Base-by-base conservation (phyloP, 2,888 invertebrate genomes). In the Tenthredo distinguenda region DNA sequence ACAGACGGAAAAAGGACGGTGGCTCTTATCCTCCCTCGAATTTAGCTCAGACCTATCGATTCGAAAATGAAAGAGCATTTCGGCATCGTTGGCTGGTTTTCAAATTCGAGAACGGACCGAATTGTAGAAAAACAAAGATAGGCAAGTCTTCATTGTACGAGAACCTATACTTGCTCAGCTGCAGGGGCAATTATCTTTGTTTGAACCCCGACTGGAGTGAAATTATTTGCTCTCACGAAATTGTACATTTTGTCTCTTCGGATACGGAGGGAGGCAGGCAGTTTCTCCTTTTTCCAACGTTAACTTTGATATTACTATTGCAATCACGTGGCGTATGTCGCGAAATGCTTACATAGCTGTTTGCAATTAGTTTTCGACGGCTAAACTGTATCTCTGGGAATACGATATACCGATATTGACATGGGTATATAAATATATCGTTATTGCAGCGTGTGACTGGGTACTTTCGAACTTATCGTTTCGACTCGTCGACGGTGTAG, bases 281-380 rank as follows among this genome's bases (percentile, higher is more conserved):
- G 26, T 34, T 15, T 43, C 21, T 43, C 43, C 72, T 18, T 40
- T 40, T 12, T 74, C 21, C 10, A 74, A 74, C 43, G 21, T 74
- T 43, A 21, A 74, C 26, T 74, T 74, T 21, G 40, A 43, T 74
- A 43, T 43, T 43, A 21, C 72, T 74, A 74, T 74, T 74, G 43
- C 72, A 43, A 43, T 74, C 43, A 74, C 72, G 21, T 74, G 10
- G 43, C 43, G 72, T 43, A 12, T 74, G 43, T 74, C 43, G 40
- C 43, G 72, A 40, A 43, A 74, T 74, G 72, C 43, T 74, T 74
- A 74, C 43, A 43, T 43, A 21, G 40, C 43, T 74, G 43, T 74
- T 43, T 74, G 40, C 77, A 21, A 77, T 77, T 77, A 77, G 77
- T 50, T 55, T 77, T 31, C 34, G 9, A 50, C 55, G 37, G 31